Evolutionary conservation across 2,797 vertebrate genomes (phyloP), one percentile per base, ranked within the genome.

Genomic region (Lepus townsendii): DNA sequence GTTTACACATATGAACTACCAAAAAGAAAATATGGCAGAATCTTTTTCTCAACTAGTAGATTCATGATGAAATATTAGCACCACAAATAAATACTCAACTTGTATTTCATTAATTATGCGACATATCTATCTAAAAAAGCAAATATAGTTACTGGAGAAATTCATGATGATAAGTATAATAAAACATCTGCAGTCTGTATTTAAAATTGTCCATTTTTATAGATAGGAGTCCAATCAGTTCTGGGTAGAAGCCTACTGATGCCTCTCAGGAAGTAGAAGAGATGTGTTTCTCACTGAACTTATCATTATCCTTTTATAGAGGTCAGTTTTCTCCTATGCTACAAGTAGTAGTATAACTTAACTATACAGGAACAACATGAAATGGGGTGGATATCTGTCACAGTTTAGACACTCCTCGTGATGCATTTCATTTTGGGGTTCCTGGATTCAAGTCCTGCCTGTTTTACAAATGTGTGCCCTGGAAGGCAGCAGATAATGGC

Each of bases 91-190:
- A 93, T 91, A 83, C 11, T 72, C 30, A 91, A 47, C 62, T 63
- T 57, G 65, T 63, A 95, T 72, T 85, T 72, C 24, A 88, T 47
- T 47, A 50, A 89, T n/a, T 93, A 32, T 76, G 24, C 42, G 13
- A 50, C 57, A 35, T 7, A 24, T 76, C 22, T 93, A 73, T 89
- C 54, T 65, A 88, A 72, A 84, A 88, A n/a, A 57, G 35, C 68
- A 88, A 95, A 63, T 78, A 89, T 8, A 91, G 65, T 73, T 75
- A 89, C 5, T 77, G 26, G 38, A 88, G 54, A 96, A 97, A 78
- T 5, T 5, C 13, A 83, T 30, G 20, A 69, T 42, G 30, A 42
- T 66, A 77, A 83, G 78, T 69, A 76, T 42, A 95, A 83, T 52
- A 93, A 68, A 93, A 90, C 60, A 95, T 57, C 22, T 92, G 52